Evolutionary conservation across 2,888 invertebrate species (phyloP).

Genomic region (Mesodorylaimus sp.): DNA sequence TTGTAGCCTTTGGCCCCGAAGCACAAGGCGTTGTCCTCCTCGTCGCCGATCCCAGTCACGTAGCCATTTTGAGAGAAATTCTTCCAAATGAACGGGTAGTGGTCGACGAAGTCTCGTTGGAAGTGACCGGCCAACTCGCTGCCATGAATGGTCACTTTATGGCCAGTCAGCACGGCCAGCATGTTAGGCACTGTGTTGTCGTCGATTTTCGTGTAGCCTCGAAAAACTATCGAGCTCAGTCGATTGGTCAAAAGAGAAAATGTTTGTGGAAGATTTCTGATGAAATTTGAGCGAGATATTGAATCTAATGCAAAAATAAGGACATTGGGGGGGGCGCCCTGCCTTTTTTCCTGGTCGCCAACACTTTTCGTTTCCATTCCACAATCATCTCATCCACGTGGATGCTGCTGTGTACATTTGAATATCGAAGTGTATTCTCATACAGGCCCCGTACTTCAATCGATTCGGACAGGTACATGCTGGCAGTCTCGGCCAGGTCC

Average conservation of each 20-base stretch:
- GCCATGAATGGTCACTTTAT: conserved; percentile 10
- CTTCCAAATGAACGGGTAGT: conserved; percentile 32
- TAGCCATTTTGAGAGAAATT: conserved; percentile 25
- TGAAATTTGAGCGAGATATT: conserved; percentile 31
- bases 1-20: conserved; percentile 31
- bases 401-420: background rate
- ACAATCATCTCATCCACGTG: background rate
- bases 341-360: too few relatives aligned
- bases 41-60: conserved; percentile 33
- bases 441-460: too few relatives aligned
- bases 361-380: too few relatives aligned
- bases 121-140: conserved; percentile 10
- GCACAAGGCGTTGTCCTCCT: conserved; percentile 31
- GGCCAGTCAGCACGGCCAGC: conserved; percentile 25
- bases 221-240: conserved; percentile 22
- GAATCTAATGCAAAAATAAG: conserved; percentile 34
- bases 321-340: too few relatives aligned
- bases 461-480: background rate
- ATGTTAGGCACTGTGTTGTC: conserved; percentile 34
- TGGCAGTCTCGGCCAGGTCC: background rate
- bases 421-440: background rate
- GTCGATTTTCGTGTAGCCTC: conserved; percentile 33
- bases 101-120: conserved; percentile 18
- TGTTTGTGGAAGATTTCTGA: conserved; percentile 28
- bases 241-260: conserved; percentile 18